Evolutionary conservation across 1,140 invertebrate species (phyloP).

Genomic region (Aphelenchoides fujianensis): DNA sequence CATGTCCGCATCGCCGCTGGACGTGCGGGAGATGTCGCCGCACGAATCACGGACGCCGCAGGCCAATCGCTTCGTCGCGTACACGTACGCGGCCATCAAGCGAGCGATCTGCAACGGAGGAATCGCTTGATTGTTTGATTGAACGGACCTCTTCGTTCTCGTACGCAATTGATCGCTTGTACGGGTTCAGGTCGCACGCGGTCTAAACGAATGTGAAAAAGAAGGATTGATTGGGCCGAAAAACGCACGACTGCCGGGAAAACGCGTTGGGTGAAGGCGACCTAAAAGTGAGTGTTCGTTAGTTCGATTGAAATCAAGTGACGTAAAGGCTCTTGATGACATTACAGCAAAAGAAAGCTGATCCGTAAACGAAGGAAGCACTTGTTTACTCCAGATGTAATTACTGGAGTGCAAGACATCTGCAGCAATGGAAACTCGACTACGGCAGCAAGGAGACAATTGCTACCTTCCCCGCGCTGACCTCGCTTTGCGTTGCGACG

Average conservation of each 20-base stretch:
- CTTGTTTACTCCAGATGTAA: no score
- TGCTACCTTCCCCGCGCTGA: neutral
- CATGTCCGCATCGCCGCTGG: neutral
- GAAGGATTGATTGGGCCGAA: no score
- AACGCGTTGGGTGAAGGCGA: conserved; percentile 8
- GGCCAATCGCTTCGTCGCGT: neutral
- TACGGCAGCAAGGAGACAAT: no score
- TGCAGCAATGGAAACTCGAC: no score
- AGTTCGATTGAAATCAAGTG: no score
- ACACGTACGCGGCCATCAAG: neutral
- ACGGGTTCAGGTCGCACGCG: conserved; percentile 1
- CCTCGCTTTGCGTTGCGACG: neutral
- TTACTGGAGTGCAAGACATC: no score
- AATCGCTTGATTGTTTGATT: neutral
- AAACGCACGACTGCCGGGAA: conserved; percentile 7
- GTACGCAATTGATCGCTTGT: neutral
- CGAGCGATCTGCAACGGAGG: neutral
- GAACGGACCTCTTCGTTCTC: neutral
- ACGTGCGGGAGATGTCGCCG: neutral
- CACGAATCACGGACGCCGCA: neutral
- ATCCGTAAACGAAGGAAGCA: no score
- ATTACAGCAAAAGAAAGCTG: no score
- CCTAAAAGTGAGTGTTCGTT: neutral
- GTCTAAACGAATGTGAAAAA: no score
- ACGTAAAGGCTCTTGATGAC: no score